These are phyloP conservation scores for Trematomus bernacchii DNA, from an alignment of 2,797 vertebrate species.

Conservation along the genomic window DNA sequence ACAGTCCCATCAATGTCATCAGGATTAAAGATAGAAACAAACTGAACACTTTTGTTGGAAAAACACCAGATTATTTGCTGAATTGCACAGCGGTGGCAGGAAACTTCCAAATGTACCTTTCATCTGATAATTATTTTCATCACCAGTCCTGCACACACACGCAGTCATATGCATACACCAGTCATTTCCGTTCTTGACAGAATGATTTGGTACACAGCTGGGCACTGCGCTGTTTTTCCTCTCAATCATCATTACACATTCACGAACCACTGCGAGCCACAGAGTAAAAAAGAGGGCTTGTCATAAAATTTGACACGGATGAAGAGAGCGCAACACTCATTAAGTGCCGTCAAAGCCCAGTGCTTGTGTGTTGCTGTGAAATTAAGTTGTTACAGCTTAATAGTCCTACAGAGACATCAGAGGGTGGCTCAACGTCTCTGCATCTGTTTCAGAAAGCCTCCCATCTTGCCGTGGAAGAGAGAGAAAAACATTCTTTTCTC, in stretches of 20 bases:
- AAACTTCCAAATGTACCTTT: slow-evolving; percentile 37
- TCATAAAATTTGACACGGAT: slow-evolving; percentile 73
- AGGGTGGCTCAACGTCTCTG: slow-evolving; percentile 51
- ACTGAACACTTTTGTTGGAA: background rate
- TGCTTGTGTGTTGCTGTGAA: slow-evolving; percentile 63
- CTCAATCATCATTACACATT: slow-evolving; percentile 68
- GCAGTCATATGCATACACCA: slow-evolving; percentile 13
- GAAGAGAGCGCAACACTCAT: slow-evolving; percentile 68
- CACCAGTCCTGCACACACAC: slow-evolving; percentile 9
- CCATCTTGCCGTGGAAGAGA: slow-evolving; percentile 15
- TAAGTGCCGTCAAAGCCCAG: slow-evolving; percentile 64
- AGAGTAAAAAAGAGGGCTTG: slow-evolving; percentile 60
- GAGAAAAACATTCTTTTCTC: slow-evolving; percentile 19
- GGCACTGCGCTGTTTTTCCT: slow-evolving; percentile 55
- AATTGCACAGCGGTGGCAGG: slow-evolving; percentile 17
- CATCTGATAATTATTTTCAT: slow-evolving; percentile 44
- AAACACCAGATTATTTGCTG: background rate
- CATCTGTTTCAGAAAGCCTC: slow-evolving; percentile 49
- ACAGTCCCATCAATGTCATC: background rate
- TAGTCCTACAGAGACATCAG: slow-evolving; percentile 62
- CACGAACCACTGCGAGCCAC: slow-evolving; percentile 50
- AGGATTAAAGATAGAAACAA: no score
- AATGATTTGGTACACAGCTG: slow-evolving; percentile 71
- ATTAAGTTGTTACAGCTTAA: slow-evolving; percentile 73
- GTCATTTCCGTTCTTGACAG: slow-evolving; percentile 60